Evolutionary conservation across 2,113 vertebrate genomes (phyloP), one percentile per base, ranked within the genome.

Genomic region (Trogon melanurus): DNA sequence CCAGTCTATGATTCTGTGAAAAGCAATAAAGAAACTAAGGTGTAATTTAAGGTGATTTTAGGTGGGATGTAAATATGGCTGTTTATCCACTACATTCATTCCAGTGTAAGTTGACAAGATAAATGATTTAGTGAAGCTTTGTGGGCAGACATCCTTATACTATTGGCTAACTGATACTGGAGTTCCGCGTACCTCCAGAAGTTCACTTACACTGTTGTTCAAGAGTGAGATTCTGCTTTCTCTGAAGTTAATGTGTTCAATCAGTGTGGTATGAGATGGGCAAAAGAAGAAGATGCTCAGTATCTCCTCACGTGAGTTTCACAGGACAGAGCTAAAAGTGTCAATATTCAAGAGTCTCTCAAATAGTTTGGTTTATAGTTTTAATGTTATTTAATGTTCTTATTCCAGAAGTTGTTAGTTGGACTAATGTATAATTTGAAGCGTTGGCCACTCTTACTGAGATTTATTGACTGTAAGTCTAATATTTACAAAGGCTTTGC

Each of bases 401-500:
- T 69, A n/a, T 79, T 82, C 0, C 2, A 88, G 16, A 79, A 81
- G 16, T 23, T 64, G 70, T 60, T 56, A 85, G 25, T 58, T 79
- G 65, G 82, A 51, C 53, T 91, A 60, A 75, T 51, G 13, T 38
- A 34, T 45, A 75, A 89, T 67, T 34, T 87, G 38, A 81, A 71
- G 21, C n/a, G 57, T 16, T 85, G 56, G 34, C 32, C 25, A 21
- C 12, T 56, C 57, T 56, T 57, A 67, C 65, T 45, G 53, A 85
- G 22, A 92, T 72, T 80, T 88, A 78, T 85, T 94, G 45, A 81
- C 66, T 1, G 0, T 50, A 85, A 71, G 7, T 71, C 36, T 92
- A 89, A 85, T 48, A 81, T 88, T 94, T 95, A 62, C 65, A 93
- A 82, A 85, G 64, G 25, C 6, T 73, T 94, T 95, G 13, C 44